Base-by-base conservation (phyloP, 2,797 vertebrate genomes). In the Synaphobranchus kaupii region DNA sequence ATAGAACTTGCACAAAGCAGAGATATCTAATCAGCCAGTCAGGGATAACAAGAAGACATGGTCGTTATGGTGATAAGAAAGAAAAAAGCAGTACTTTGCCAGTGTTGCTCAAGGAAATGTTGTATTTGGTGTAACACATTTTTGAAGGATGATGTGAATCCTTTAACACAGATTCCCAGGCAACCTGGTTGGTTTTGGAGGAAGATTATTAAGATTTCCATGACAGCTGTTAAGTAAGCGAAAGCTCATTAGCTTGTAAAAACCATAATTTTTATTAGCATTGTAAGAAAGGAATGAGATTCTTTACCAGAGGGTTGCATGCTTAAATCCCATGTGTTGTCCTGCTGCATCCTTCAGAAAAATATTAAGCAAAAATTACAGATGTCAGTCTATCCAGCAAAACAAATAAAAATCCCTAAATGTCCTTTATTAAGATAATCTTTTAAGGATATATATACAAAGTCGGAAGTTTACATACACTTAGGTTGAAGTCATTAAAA, bases 161-260 rank as follows among this genome's bases (percentile, higher is more conserved):
- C 34, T 76, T 39, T 76, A 39, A 76, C 73, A 44, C 44, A 34
- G 34, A 76, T 44, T 44, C 44, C 15, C 17, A 44, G 17, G 13
- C 34, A 76, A 76, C 12, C 28, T 44, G 39, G 31, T 22, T 39
- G 34, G 34, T 76, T 76, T 76, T 76, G 39, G 13, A 17, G 34
- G 31, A 34, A 44, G 34, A 34, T 39, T 76, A 20, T 5, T 76
- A 76, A 76, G 73, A 76, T 76, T 76, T 44, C 44, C 17, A 39
- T 20, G 31, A 73, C 73, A 76, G 73, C 73, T 76, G 73, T 76
- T 76, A 5, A 71, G 31, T 76, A 76, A 76, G n/a, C 34, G 31
- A 76, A 76, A 76, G 73, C 31, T 22, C 73, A 76, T 76, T 76
- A 17, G 20, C 39, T 76, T 76, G 39, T 44, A 44, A 76, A 44